A percentile compares a stretch with the other conserved stretches of the same genome.
phyloP scores from a whole-genome alignment of 2,113 vertebrate species.

The Boleophthalmus pectinirostris region DNA sequence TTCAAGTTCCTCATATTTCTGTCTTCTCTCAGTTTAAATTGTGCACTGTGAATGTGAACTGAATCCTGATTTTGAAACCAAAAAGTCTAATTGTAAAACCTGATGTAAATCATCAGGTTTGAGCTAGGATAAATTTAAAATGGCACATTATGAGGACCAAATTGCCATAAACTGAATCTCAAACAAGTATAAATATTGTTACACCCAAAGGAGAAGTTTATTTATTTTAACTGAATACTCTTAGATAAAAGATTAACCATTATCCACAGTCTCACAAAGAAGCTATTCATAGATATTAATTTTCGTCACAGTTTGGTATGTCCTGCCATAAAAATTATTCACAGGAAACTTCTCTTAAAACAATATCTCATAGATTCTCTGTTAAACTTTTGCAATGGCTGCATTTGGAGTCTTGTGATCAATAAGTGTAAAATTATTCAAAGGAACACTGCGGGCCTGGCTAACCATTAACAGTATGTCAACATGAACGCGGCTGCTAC shows the following conservation, averaged over 20 bases:
- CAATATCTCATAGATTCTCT: not conserved
- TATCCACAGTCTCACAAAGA: not conserved
- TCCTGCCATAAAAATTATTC: not conserved
- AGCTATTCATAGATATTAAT: not conserved
- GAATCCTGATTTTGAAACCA: too few relatives aligned
- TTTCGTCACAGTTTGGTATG: not conserved
- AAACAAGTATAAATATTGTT: too few relatives aligned
- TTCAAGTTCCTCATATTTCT: too few relatives aligned
- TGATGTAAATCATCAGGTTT: too few relatives aligned
- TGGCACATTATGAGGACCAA: too few relatives aligned
- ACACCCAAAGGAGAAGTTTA: too few relatives aligned
- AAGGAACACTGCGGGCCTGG: conserved; percentile 23
- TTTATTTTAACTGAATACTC: too few relatives aligned
- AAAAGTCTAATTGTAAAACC: too few relatives aligned
- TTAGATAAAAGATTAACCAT: not conserved
- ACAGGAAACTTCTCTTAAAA: not conserved
- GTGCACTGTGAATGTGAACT: too few relatives aligned
- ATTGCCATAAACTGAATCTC: too few relatives aligned
- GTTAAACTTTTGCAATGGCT: not conserved
- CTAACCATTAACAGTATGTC: conserved; percentile 17
- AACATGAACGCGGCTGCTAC: conserved; percentile 20
- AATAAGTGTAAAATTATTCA: conserved; percentile 26
- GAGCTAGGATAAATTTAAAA: too few relatives aligned
- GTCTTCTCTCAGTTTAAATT: too few relatives aligned
- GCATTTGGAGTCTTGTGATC: not conserved